These are phyloP conservation scores for Echinarachnius parma DNA, from an alignment of 53 echinoderm and acorn worm genomes.

Conservation along the genomic window DNA sequence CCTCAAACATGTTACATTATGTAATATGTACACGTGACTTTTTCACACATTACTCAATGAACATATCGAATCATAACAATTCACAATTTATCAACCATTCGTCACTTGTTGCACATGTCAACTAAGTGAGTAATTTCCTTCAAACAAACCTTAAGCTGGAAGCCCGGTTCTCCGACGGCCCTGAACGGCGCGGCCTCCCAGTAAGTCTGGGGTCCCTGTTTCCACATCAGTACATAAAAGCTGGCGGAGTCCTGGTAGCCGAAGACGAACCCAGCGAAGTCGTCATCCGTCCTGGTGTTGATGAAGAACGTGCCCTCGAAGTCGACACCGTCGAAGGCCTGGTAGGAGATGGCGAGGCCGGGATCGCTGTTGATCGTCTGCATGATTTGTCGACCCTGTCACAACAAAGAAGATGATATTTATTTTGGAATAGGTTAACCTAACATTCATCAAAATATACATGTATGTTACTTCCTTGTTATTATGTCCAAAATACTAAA, in stretches of 20 bases:
- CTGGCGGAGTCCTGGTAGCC: constrained; percentile 90
- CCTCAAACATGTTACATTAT: too few relatives aligned
- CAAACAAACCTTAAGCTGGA: constrained; percentile 94
- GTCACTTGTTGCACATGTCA: too few relatives aligned
- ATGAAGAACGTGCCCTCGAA: constrained; percentile 94
- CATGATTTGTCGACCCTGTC: constrained; percentile 92
- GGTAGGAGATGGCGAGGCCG: constrained; percentile 84
- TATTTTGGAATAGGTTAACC: too few relatives aligned
- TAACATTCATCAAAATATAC: too few relatives aligned
- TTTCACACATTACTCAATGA: too few relatives aligned
- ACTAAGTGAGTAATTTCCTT: too few relatives aligned
- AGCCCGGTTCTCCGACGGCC: constrained; percentile 92
- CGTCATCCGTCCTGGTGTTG: constrained; percentile 90
- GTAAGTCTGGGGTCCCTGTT: constrained; percentile 87
- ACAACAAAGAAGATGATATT: too few relatives aligned
- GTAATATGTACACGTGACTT: too few relatives aligned
- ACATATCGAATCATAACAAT: too few relatives aligned
- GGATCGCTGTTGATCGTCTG: constrained; percentile 98
- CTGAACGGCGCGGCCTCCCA: constrained; percentile 96
- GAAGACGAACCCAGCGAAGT: constrained; percentile 97
- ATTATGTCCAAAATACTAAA: too few relatives aligned
- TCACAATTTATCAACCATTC: too few relatives aligned
- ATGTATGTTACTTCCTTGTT: too few relatives aligned
- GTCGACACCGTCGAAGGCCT: constrained; percentile 88
- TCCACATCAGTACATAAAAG: constrained; percentile 98